A percentile compares a stretch with the other conserved stretches of the same genome.
Evolutionary conservation across 2,797 vertebrate genomes (phyloP).

Genomic region (Aldrovandia affinis): DNA sequence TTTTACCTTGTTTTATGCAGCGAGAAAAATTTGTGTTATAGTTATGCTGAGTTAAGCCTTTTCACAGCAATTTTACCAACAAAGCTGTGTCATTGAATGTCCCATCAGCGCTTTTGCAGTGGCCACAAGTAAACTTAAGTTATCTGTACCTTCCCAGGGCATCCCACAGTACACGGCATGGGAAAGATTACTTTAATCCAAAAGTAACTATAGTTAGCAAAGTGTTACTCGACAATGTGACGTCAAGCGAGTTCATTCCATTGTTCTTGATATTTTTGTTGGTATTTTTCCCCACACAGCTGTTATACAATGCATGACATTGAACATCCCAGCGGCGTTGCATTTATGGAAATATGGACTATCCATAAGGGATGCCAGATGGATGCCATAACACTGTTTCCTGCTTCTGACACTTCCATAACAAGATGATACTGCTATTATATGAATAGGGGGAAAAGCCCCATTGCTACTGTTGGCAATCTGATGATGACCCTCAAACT

Average conservation of each 20-base stretch:
- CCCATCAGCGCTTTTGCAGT: too few relatives aligned
- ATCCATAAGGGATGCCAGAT: background rate
- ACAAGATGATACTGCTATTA: background rate
- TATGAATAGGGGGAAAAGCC: background rate
- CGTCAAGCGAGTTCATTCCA: background rate
- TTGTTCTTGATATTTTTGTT: background rate
- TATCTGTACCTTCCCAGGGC: background rate
- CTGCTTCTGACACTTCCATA: background rate
- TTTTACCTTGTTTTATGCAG: too few relatives aligned
- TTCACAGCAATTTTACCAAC: background rate
- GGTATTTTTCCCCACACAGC: too few relatives aligned
- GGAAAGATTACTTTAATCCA: background rate
- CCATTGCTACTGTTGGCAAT: background rate
- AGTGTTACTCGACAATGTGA: background rate
- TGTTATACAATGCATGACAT: background rate
- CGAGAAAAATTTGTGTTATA: too few relatives aligned
- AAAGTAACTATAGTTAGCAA: background rate
- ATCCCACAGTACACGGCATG: background rate
- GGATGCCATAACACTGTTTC: background rate
- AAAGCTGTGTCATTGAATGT: background rate
- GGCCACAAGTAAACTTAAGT: background rate
- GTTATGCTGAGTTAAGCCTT: too few relatives aligned
- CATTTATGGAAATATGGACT: background rate
- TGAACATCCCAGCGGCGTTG: background rate
- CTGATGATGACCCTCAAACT: background rate